These are phyloP conservation scores for Myathropa florea DNA, from an alignment of 2,888 invertebrate genomes.

Conservation along the genomic window DNA sequence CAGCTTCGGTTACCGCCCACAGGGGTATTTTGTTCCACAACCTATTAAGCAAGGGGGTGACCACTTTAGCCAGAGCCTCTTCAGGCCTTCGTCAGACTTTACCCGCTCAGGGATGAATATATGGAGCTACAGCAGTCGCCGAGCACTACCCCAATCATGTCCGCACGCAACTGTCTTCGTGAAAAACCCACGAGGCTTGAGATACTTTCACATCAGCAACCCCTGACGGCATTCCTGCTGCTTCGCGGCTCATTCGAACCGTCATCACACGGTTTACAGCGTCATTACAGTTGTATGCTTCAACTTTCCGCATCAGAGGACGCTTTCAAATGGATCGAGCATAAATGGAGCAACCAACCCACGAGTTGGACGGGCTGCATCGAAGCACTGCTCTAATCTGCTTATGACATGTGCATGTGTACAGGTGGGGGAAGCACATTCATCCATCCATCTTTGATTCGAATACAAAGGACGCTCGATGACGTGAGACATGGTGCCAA, in stretches of 20 bases:
- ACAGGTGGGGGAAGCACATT: no score
- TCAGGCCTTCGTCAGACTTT: no score
- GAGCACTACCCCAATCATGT: background rate
- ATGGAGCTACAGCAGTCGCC: no score
- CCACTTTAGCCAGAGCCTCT: no score
- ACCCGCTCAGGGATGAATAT: background rate
- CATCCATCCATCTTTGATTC: no score
- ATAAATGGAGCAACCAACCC: background rate
- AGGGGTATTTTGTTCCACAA: no score
- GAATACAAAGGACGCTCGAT: background rate
- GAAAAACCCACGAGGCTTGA: background rate
- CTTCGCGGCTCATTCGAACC: background rate
- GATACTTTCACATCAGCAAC: background rate
- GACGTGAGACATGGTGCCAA: background rate
- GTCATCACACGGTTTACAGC: background rate
- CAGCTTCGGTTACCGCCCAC: no score
- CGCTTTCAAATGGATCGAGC: background rate
- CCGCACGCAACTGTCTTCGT: background rate
- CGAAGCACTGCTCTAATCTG: background rate
- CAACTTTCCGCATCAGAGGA: background rate
- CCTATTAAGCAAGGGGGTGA: no score
- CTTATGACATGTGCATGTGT: background rate
- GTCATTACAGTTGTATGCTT: background rate
- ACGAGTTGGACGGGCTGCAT: background rate
- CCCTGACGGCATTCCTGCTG: background rate